Evolutionary conservation across 2,888 invertebrate genomes (phyloP).

Genomic region (Hermaeophaga mercurialis): DNA sequence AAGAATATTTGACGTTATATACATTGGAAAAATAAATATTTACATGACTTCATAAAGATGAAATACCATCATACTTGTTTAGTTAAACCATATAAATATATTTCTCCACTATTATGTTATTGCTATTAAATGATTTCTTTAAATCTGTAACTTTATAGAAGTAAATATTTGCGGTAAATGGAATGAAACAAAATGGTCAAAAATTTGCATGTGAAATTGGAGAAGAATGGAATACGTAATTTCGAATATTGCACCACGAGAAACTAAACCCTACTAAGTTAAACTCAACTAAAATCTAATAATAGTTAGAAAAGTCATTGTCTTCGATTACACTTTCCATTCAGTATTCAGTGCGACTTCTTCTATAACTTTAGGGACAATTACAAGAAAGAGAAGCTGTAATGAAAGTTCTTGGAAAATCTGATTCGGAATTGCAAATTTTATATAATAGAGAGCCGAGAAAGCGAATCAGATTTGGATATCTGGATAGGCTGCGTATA

Average conservation of each 20-base stretch:
- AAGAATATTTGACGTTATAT: too few species aligned
- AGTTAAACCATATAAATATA: too few species aligned
- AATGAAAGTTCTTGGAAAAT: conserved; percentile 25
- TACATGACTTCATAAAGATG: too few species aligned
- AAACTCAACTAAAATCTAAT: conserved; percentile 34
- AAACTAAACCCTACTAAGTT: background rate
- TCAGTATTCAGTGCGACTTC: conserved; percentile 31
- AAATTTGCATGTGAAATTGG: conserved; percentile 15
- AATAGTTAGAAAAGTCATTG: conserved; percentile 35
- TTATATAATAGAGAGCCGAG: conserved; percentile 17
- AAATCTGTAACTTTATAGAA: too few species aligned
- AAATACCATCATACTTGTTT: too few species aligned
- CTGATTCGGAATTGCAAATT: conserved; percentile 29
- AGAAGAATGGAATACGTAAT: conserved; percentile 17
- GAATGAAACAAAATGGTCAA: background rate
- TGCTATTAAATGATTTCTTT: too few species aligned
- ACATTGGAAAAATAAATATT: too few species aligned
- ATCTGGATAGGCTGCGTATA: conserved; percentile 19
- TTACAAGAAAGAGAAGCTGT: conserved; percentile 26
- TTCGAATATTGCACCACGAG: conserved; percentile 13
- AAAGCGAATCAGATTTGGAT: conserved; percentile 20
- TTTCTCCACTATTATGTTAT: too few species aligned
- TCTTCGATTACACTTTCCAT: conserved; percentile 33
- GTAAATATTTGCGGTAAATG: too few species aligned
- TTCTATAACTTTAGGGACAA: conserved; percentile 26